These are phyloP conservation scores for Channa argus DNA, from an alignment of 2,113 vertebrate species.

Conservation along the genomic window DNA sequence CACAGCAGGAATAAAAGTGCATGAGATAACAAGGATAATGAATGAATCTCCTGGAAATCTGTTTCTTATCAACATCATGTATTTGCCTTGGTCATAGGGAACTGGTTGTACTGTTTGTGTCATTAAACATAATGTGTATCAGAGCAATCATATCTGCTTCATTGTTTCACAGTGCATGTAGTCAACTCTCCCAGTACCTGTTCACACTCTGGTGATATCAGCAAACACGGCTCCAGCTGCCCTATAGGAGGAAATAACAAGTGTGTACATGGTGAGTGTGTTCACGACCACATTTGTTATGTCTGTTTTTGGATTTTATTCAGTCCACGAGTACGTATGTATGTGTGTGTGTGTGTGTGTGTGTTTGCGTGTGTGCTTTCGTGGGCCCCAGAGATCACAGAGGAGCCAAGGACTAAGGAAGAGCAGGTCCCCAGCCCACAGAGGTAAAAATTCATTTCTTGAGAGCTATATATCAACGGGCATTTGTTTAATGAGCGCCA, in stretches of 20 bases:
- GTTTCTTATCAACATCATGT: constrained; percentile 51
- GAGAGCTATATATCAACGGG: constrained; percentile 88
- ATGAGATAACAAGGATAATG: constrained; percentile 51
- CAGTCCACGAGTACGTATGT: constrained; percentile 11
- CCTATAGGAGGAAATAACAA: constrained; percentile 57
- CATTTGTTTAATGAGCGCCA: constrained; percentile 95
- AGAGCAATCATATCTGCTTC: constrained; percentile 55
- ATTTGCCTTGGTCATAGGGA: constrained; percentile 18
- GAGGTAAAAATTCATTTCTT: constrained; percentile 90
- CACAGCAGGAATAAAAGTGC: constrained; percentile 50
- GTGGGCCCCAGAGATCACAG: constrained; percentile 75
- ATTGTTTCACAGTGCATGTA: constrained; percentile 55
- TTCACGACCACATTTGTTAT: constrained; percentile 70
- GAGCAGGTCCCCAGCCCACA: constrained; percentile 72
- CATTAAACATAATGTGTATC: constrained; percentile 50
- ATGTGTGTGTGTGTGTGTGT: constrained; percentile 34
- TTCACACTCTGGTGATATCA: constrained; percentile 60
- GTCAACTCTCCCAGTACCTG: constrained; percentile 42
- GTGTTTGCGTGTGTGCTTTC: constrained; percentile 51
- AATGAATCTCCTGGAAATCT: constrained; percentile 60
- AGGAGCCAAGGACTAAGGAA: constrained; percentile 48
- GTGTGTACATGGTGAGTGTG: constrained; percentile 52
- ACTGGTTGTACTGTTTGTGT: constrained; percentile 11
- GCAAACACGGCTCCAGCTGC: constrained; percentile 47
- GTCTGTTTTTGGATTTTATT: constrained; percentile 54